phyloP scores from a whole-genome alignment of 1,140 invertebrate genomes.

The Aphis gossypii region DNA sequence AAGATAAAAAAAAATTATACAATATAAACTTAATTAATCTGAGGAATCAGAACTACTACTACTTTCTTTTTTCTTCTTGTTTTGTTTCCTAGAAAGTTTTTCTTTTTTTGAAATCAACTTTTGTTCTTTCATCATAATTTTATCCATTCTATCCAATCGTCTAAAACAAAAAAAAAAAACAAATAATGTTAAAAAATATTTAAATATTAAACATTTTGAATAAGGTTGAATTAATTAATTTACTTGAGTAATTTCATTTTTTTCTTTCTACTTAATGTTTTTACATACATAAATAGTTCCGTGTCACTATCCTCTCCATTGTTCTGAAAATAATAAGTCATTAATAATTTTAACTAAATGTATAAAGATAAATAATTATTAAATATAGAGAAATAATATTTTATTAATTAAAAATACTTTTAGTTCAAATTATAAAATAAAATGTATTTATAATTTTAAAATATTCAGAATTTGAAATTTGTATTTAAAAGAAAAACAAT shows the following conservation, averaged over 20 bases:
- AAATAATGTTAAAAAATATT: slow-evolving; percentile 24
- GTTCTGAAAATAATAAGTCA: slow-evolving; percentile 16
- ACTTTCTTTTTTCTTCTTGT: slow-evolving; percentile 2
- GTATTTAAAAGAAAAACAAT: too few relatives aligned
- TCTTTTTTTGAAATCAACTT: slow-evolving; percentile 56
- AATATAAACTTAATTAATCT: slow-evolving; percentile 9
- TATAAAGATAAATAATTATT: not conserved
- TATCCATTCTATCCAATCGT: slow-evolving; percentile 48
- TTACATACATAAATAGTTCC: slow-evolving; percentile 50
- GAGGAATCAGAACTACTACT: slow-evolving; percentile 25
- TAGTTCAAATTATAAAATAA: too few relatives aligned
- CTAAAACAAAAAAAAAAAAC: slow-evolving; percentile 38
- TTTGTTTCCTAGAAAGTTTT: slow-evolving; percentile 46
- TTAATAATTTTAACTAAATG: not conserved
- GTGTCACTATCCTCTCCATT: slow-evolving; percentile 48
- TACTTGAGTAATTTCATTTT: slow-evolving; percentile 57
- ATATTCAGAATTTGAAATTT: too few relatives aligned
- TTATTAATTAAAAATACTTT: too few relatives aligned
- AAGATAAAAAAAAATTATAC: not conserved
- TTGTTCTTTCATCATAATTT: slow-evolving; percentile 55
- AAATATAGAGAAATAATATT: not conserved
- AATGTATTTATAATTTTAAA: too few relatives aligned
- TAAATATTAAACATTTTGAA: not conserved
- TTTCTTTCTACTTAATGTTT: slow-evolving; percentile 35
- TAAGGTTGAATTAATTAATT: slow-evolving; percentile 8